A percentile compares a stretch with the other conserved stretches of the same genome.
These are phyloP conservation scores for Orthosia gothica DNA, from an alignment of 2,888 invertebrate genomes.

Conservation along the genomic window DNA sequence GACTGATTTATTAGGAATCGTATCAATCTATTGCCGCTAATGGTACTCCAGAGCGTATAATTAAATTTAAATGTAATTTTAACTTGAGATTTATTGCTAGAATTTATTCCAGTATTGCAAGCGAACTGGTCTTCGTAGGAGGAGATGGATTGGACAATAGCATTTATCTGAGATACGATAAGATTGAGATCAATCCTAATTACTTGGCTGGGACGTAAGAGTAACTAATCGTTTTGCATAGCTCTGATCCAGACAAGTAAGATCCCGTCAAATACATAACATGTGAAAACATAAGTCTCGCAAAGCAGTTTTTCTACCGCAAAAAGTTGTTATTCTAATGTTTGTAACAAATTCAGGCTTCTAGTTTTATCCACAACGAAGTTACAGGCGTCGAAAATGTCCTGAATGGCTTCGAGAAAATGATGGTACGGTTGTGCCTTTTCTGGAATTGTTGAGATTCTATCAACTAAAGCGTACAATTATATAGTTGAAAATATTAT, in stretches of 20 bases:
- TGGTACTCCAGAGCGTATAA: conserved; percentile 33
- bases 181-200: background rate
- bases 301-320: no score
- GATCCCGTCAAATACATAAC: no score
- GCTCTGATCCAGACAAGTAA: background rate
- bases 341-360: no score
- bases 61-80: conserved; percentile 48
- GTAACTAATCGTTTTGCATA: background rate
- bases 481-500: no score
- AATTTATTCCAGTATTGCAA: conserved; percentile 35
- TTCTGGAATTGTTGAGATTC: no score
- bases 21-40: conserved; percentile 29
- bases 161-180: background rate
- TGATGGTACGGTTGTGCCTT: no score
- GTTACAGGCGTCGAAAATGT: no score
- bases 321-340: no score
- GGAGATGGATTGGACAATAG: conserved; percentile 16
- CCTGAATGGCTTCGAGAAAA: no score
- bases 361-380: no score
- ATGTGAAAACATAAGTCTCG: no score
- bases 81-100: conserved; percentile 34
- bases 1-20: conserved; percentile 51
- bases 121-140: conserved; percentile 35
- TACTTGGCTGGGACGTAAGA: background rate
- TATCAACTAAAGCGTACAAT: no score